These are phyloP conservation scores for Ariopsis seemanni DNA, from an alignment of 2,113 vertebrate species.

Conservation along the genomic window DNA sequence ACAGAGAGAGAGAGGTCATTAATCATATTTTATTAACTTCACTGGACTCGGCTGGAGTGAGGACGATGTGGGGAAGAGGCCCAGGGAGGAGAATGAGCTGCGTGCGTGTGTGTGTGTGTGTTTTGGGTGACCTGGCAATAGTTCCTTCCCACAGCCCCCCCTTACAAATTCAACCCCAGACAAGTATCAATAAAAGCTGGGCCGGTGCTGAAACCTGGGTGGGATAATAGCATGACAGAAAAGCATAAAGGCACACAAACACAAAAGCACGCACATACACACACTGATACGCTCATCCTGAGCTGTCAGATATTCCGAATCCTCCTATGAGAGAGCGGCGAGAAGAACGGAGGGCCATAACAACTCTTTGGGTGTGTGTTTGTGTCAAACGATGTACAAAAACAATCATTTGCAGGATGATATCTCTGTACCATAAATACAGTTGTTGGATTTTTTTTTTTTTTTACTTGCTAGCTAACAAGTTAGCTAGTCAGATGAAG, in stretches of 20 bases:
- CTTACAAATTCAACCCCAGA: conserved; percentile 39
- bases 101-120: conserved; percentile 36
- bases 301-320: not conserved
- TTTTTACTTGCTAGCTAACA: not conserved
- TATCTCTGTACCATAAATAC: not conserved
- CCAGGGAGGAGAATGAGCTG: conserved; percentile 25
- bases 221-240: conserved; percentile 1
- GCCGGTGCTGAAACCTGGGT: conserved; percentile 20
- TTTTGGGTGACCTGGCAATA: conserved; percentile 34
- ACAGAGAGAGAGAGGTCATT: conserved; percentile 45
- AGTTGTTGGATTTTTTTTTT: not conserved
- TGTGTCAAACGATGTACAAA: not conserved
- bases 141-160: not conserved
- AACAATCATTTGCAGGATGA: not conserved
- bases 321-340: not conserved
- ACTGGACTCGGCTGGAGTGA: conserved; percentile 43
- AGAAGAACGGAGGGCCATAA: not conserved
- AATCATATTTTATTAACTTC: conserved; percentile 67
- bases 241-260: not conserved
- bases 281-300: not conserved
- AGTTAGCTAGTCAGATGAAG: not conserved
- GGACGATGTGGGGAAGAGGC: conserved; percentile 44
- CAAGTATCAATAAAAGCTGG: conserved; percentile 44
- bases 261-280: conserved; percentile 24
- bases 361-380: not conserved